Percentiles rank a stretch among this genome's conserved stretches.
phyloP scores from a whole-genome alignment of 2,888 invertebrate species.

The Dendrolimus pini region DNA sequence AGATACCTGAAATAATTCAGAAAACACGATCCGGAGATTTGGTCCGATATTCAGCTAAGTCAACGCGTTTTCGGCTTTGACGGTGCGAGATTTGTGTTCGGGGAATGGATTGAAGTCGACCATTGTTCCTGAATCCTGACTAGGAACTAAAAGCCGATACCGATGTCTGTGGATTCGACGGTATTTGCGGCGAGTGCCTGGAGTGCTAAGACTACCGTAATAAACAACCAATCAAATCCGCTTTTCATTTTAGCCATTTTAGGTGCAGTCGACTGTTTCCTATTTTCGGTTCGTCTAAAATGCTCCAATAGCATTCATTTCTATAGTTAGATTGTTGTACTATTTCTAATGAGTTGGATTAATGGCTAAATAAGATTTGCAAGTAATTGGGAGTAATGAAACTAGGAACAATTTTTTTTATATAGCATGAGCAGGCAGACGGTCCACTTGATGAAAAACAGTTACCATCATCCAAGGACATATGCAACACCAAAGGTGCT shows the following conservation, averaged over 20 bases:
- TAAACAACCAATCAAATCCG: slow-evolving; percentile 26
- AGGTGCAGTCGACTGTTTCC: too few relatives aligned
- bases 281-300: too few relatives aligned
- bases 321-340: too few relatives aligned
- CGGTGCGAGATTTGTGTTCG: slow-evolving; percentile 52
- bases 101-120: slow-evolving; percentile 55
- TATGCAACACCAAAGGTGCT: too few relatives aligned
- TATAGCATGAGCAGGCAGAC: too few relatives aligned
- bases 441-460: too few relatives aligned
- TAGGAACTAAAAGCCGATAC: slow-evolving; percentile 41
- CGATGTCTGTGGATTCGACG: slow-evolving; percentile 26
- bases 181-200: slow-evolving; percentile 25
- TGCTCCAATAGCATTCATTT: too few relatives aligned
- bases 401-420: too few relatives aligned
- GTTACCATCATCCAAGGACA: too few relatives aligned
- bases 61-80: slow-evolving; percentile 24
- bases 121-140: slow-evolving; percentile 49
- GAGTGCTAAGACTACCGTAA: slow-evolving; percentile 7
- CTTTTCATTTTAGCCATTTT: slow-evolving; percentile 8
- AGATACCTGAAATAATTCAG: slow-evolving; percentile 42
- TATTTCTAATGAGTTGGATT: too few relatives aligned
- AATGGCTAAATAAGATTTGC: too few relatives aligned
- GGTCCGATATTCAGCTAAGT: slow-evolving; percentile 44
- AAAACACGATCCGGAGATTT: slow-evolving; percentile 50
- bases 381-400: too few relatives aligned